A percentile compares a stretch with the other conserved stretches of the same genome.
phyloP scores from a whole-genome alignment of 2,797 vertebrate species.

The Heteromormyrus szaboi region DNA sequence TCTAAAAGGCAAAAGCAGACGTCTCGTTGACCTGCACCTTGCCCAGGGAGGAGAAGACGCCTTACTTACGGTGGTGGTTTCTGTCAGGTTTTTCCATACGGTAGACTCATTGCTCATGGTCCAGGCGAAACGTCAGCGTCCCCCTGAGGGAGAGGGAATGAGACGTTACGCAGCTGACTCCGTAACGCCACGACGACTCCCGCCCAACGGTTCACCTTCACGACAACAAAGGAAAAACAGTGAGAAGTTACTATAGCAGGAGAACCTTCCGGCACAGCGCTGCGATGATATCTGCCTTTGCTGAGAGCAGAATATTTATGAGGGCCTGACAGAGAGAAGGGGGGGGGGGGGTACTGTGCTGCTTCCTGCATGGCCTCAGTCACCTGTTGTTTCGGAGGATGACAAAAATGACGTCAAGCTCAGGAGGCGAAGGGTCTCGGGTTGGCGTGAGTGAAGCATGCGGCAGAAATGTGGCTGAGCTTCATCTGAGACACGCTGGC shows the following conservation, averaged over 20 bases:
- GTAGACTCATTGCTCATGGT: slow-evolving; percentile 87
- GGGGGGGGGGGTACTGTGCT: too few species aligned
- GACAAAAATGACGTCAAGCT: not conserved
- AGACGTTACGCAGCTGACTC: slow-evolving; percentile 24
- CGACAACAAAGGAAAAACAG: not conserved
- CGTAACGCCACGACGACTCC: not conserved
- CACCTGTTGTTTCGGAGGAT: not conserved
- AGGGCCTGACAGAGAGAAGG: not conserved
- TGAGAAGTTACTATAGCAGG: not conserved
- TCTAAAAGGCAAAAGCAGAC: not conserved
- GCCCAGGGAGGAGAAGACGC: slow-evolving; percentile 39
- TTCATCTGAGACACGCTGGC: not conserved
- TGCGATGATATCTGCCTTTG: not conserved
- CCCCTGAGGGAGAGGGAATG: slow-evolving; percentile 55
- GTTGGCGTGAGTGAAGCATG: not conserved
- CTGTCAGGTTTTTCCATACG: slow-evolving; percentile 81
- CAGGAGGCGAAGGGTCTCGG: not conserved
- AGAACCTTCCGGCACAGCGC: not conserved
- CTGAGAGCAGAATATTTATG: not conserved
- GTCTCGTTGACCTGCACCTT: not conserved
- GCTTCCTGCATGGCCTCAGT: not conserved
- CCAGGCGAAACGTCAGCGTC: slow-evolving; percentile 63
- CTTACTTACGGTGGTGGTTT: slow-evolving; percentile 78
- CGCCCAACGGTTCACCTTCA: not conserved
- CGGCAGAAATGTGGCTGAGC: not conserved